Evolutionary conservation across 2,888 invertebrate genomes (phyloP).

Genomic region (Patella caerulea): DNA sequence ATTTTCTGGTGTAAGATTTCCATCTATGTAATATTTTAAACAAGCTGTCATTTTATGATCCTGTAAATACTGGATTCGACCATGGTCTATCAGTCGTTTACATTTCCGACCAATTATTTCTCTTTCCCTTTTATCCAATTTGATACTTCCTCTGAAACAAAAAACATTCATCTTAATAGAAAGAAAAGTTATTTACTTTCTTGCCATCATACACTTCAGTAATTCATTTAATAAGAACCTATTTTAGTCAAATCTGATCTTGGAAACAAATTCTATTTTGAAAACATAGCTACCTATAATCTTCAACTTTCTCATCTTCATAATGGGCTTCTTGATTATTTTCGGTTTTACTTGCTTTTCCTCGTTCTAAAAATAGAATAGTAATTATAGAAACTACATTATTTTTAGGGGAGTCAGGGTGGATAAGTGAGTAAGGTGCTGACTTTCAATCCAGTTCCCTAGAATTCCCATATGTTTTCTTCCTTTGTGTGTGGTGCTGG

Average conservation of each 20-base stretch:
- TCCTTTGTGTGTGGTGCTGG: no score
- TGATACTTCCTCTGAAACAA: conserved; percentile 44
- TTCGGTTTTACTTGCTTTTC: neutral
- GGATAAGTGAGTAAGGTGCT: no score
- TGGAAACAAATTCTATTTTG: neutral
- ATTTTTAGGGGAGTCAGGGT: no score
- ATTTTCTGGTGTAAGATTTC: conserved; percentile 83
- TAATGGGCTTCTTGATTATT: neutral
- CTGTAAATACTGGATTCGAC: conserved; percentile 78
- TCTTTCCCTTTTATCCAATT: conserved; percentile 71
- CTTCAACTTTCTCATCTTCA: neutral
- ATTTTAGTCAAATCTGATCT: no score
- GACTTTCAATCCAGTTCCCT: no score
- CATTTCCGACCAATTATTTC: conserved; percentile 81
- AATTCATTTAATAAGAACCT: no score
- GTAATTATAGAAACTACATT: no score
- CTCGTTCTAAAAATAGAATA: neutral
- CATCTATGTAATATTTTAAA: conserved; percentile 79
- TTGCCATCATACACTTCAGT: no score
- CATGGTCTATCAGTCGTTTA: conserved; percentile 85
- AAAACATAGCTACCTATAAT: conserved; percentile 1
- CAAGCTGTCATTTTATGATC: conserved; percentile 76
- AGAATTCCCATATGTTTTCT: no score
- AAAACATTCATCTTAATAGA: neutral
- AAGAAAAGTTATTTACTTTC: no score